Evolutionary conservation across 1,140 invertebrate genomes (phyloP).

Genomic region (Drosophila repletoides): DNA sequence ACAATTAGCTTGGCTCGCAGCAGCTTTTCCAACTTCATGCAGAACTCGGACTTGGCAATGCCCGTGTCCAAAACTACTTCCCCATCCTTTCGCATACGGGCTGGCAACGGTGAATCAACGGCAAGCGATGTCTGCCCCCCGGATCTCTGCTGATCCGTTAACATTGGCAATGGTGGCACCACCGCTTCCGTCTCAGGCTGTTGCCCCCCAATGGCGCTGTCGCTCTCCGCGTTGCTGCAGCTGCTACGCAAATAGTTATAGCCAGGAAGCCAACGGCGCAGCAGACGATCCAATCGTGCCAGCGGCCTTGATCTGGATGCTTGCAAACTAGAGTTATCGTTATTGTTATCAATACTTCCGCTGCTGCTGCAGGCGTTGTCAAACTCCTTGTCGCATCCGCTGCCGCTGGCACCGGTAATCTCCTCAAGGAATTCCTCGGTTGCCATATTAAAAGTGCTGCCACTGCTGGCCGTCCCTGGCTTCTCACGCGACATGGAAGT

Average conservation of each 20-base stretch:
- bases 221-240: not conserved
- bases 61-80: slow-evolving; percentile 48
- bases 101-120: not conserved
- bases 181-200: not conserved
- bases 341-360: not conserved
- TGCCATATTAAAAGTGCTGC: not conserved
- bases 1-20: slow-evolving; percentile 37
- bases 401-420: not conserved
- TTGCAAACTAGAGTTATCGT: not conserved
- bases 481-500: slow-evolving; percentile 4
- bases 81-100: not conserved
- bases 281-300: slow-evolving; percentile 32
- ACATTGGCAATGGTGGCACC: not conserved
- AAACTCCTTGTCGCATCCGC: too few species aligned
- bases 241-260: slow-evolving; percentile 43
- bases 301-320: slow-evolving; percentile 7
- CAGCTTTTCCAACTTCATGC: slow-evolving; percentile 41
- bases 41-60: slow-evolving; percentile 58
- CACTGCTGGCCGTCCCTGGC: slow-evolving; percentile 1
- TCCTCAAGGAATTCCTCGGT: not conserved
- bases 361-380: not conserved
- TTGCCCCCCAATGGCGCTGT: not conserved
- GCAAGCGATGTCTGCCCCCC: not conserved
- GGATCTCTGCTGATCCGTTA: not conserved
- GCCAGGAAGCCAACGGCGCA: slow-evolving; percentile 53